Base-by-base conservation (phyloP, 1,140 invertebrate genomes). In the Nasonia vitripennis region DNA sequence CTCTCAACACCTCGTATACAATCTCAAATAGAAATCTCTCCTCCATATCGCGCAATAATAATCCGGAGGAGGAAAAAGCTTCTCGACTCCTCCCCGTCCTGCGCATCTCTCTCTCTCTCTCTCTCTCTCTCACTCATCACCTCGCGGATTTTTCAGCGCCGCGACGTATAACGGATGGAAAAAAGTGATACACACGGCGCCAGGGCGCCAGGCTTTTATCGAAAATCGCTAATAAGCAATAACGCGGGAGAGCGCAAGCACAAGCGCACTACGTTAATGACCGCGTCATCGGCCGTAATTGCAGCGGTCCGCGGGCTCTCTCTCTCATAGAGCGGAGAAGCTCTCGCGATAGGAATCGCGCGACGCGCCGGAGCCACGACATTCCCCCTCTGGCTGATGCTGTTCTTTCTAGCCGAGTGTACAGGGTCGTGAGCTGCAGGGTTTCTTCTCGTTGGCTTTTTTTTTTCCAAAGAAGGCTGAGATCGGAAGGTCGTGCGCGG, bases 181-280 rank as follows among this genome's bases (percentile, higher is more conserved):
- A 41, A 27, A 23, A 51, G 2, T 23, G 9, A n/a, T 10, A 27
- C 27, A 27, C 27, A 27, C 2, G 75, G 45, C 20, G 37, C 55
- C 27, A 20, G 12, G 67, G 14, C 1, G 20, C 55, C 55, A 62
- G 55, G 55, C 17, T 62, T 83, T 84, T 84, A 84, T 84, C 82
- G 75, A 80, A 71, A 79, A 84, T 79, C 83, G 78, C 68, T 79
- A 84, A 84, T 84, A 84, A 78, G 73, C 34, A 48, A 45, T 68
- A 82, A 83, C 81, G 71, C 51, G 81, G 17, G 55, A 62, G 20
- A 17, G 20, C 55, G 6, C 55, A 62, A 17, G 20, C 55, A 1
- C 55, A 62, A 45, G 41, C 20, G 70, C 31, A 79, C 27, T 27
- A 27, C 55, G 81, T 77, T 75, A 83, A 31, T 77, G 73, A 68